Evolutionary conservation across 2,113 vertebrate species (phyloP).

Genomic region (Pseudopipra pipra): DNA sequence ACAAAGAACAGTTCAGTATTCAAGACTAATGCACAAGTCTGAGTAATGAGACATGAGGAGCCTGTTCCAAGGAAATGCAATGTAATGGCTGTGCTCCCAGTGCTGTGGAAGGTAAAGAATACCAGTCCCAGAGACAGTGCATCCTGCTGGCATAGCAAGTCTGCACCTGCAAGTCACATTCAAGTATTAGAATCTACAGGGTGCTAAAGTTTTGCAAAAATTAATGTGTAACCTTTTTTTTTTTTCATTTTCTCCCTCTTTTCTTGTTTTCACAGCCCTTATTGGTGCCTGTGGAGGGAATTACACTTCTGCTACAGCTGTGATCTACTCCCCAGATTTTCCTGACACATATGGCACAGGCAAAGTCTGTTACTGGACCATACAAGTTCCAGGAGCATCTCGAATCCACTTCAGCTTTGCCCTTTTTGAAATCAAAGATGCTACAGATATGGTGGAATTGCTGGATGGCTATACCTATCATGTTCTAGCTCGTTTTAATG

Average conservation of each 20-base stretch:
- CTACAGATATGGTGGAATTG: slow-evolving; percentile 94
- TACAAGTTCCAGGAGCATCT: slow-evolving; percentile 85
- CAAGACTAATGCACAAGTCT: neutral
- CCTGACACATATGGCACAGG: slow-evolving; percentile 86
- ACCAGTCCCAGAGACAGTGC: no score
- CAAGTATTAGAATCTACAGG: neutral
- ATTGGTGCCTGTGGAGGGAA: slow-evolving; percentile 94
- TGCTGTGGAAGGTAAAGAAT: neutral
- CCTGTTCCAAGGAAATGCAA: neutral
- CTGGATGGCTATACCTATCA: slow-evolving; percentile 88
- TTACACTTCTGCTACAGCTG: slow-evolving; percentile 83
- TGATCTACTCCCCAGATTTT: slow-evolving; percentile 95
- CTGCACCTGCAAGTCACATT: neutral
- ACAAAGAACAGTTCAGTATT: neutral
- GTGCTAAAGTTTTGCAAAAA: neutral
- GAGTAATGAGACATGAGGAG: neutral
- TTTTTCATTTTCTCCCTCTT: neutral
- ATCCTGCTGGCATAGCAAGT: neutral
- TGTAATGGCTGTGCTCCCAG: neutral
- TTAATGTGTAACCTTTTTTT: neutral
- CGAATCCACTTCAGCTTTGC: slow-evolving; percentile 90
- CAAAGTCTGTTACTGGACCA: slow-evolving; percentile 94
- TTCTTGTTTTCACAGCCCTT: slow-evolving; percentile 75
- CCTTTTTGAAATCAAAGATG: slow-evolving; percentile 92
- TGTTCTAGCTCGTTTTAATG: slow-evolving; percentile 88